Evolutionary conservation across 2,113 vertebrate species (phyloP).

Genomic region (Xiphophorus hellerii): DNA sequence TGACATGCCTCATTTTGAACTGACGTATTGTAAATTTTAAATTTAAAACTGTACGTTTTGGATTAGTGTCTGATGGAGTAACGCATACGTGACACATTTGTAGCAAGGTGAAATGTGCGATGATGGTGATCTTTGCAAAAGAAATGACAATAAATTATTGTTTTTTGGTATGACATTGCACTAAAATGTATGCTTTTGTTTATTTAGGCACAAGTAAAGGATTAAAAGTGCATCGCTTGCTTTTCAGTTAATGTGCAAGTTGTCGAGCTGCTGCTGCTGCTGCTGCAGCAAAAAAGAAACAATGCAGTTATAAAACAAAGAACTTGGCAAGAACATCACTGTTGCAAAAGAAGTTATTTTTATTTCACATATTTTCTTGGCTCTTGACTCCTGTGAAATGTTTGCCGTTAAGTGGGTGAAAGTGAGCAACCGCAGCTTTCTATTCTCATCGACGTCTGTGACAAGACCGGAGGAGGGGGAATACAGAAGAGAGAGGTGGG

Average conservation of each 20-base stretch:
- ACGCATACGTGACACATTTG: conserved; percentile 87
- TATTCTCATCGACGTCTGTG: background rate
- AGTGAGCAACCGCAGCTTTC: conserved; percentile 10
- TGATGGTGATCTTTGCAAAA: conserved; percentile 87
- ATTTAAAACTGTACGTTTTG: conserved; percentile 87
- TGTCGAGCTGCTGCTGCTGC: background rate
- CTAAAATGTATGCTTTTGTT: conserved; percentile 14
- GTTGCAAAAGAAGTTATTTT: background rate
- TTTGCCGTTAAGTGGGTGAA: conserved; percentile 23
- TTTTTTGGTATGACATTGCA: conserved; percentile 71
- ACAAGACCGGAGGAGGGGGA: background rate
- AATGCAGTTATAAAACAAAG: background rate
- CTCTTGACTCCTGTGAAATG: background rate
- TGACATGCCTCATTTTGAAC: conserved; percentile 77
- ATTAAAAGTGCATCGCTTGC: background rate
- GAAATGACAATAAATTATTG: conserved; percentile 94
- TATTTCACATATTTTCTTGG: background rate
- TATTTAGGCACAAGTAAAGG: background rate
- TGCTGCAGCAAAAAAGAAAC: background rate
- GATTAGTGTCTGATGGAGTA: conserved; percentile 89
- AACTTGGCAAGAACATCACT: background rate
- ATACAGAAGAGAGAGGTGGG: conserved; percentile 5
- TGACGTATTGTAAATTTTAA: conserved; percentile 85
- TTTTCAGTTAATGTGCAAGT: background rate
- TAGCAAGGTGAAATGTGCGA: conserved; percentile 90